Percentiles rank a stretch among this genome's conserved stretches.
phyloP scores from a whole-genome alignment of 2,113 vertebrate genomes.

The Lanius collurio region DNA sequence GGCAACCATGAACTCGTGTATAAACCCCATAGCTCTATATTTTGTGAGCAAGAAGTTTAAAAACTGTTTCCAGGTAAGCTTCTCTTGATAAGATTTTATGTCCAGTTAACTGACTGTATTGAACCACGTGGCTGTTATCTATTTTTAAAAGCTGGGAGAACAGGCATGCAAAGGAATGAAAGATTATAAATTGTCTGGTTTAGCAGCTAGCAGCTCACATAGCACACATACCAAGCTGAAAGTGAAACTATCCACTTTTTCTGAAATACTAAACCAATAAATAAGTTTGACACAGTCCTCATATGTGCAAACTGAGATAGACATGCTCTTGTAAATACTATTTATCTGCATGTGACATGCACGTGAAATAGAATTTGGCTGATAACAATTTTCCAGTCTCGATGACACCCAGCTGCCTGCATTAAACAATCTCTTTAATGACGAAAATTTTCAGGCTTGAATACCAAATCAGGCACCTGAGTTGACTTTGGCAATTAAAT shows the following conservation, averaged over 20 bases:
- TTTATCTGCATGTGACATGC: neutral
- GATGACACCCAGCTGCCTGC: neutral
- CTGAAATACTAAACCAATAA: neutral
- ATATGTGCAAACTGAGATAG: neutral
- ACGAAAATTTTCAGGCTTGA: neutral
- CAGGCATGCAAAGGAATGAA: neutral
- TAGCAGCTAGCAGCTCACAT: neutral
- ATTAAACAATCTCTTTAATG: neutral
- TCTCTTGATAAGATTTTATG: neutral
- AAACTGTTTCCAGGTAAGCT: constrained; percentile 93
- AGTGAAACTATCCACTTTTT: neutral
- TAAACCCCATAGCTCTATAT: constrained; percentile 96
- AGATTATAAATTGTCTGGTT: neutral
- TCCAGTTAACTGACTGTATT: neutral
- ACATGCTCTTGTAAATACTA: neutral
- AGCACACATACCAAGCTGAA: neutral
- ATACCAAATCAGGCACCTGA: neutral
- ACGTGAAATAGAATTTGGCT: neutral
- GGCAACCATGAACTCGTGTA: constrained; percentile 96
- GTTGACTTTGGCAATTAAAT: neutral
- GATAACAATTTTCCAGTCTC: neutral
- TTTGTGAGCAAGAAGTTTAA: constrained; percentile 98
- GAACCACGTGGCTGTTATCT: neutral
- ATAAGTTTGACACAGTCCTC: neutral
- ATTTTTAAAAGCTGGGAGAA: neutral